A percentile compares a stretch with the other conserved stretches of the same genome.
phyloP scores from a whole-genome alignment of 2,888 invertebrate species.

The Lutraria lutraria region DNA sequence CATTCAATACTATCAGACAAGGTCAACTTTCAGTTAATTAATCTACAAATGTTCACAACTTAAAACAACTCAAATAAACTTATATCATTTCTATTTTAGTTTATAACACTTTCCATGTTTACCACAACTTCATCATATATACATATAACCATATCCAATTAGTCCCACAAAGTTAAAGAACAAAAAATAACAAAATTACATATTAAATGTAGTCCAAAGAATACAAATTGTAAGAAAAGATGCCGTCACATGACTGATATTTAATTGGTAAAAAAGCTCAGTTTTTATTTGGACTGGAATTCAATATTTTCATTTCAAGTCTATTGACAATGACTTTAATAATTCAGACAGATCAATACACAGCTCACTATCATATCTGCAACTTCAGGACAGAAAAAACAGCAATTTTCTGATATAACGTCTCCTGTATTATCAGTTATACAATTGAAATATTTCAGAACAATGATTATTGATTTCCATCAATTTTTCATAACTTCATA shows the following conservation, averaged over 20 bases:
- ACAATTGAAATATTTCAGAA: neutral
- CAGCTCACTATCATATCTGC: neutral
- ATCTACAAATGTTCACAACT: neutral
- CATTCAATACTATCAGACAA: neutral
- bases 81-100: slow-evolving; percentile 7
- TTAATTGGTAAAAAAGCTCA: neutral
- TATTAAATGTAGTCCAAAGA: neutral
- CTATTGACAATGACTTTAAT: neutral
- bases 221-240: neutral
- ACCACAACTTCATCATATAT: neutral
- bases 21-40: slow-evolving; percentile 18
- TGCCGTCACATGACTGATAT: neutral
- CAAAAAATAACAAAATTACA: neutral
- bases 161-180: neutral
- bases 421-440: neutral
- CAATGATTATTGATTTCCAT: no score
- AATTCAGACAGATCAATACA: neutral
- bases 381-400: neutral
- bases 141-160: neutral
- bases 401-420: neutral
- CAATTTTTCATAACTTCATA: no score
- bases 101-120: neutral
- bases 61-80: neutral
- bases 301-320: slow-evolving; percentile 17
- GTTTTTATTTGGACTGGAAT: neutral